Evolutionary conservation across 2,797 vertebrate species (phyloP).

Genomic region (Basileuterus tristriatus): DNA sequence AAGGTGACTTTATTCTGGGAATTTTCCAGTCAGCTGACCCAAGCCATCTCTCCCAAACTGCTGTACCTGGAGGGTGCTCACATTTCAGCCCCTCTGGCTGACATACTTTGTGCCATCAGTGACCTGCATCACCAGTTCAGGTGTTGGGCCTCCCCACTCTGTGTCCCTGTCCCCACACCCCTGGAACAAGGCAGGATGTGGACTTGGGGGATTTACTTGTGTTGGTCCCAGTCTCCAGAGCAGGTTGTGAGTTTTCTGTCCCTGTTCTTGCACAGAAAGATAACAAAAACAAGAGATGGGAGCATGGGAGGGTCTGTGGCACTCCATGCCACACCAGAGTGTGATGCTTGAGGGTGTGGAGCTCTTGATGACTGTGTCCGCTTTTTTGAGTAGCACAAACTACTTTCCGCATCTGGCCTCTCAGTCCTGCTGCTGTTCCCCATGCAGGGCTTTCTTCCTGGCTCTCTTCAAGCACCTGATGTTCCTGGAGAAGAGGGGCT

Average conservation of each 20-base stretch:
- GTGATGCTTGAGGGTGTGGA: not conserved
- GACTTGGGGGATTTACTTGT: not conserved
- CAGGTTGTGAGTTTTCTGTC: fast-evolving
- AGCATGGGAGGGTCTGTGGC: fast-evolving
- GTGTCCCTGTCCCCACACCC: fast-evolving
- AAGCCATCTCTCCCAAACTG: not conserved
- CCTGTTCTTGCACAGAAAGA: not conserved
- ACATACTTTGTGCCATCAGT: not conserved
- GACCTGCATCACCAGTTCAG: not conserved
- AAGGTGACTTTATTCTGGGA: slow-evolving; percentile 62
- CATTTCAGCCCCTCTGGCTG: not conserved
- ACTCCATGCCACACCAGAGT: fast-evolving
- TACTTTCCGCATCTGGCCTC: not conserved
- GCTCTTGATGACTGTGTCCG: not conserved
- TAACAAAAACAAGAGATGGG: not conserved
- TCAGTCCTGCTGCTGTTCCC: not conserved
- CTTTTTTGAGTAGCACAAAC: not conserved
- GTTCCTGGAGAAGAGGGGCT: slow-evolving; percentile 95
- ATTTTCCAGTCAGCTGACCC: slow-evolving; percentile 57
- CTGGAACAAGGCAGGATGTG: not conserved
- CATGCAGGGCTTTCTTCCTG: slow-evolving; percentile 90
- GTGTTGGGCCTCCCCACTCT: not conserved
- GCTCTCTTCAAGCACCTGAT: slow-evolving; percentile 95
- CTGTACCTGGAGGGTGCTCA: slow-evolving; percentile 29
- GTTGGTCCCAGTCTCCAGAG: not conserved